Evolutionary conservation across 1,140 invertebrate species (phyloP).

Genomic region (Trichogramma pretiosum): DNA sequence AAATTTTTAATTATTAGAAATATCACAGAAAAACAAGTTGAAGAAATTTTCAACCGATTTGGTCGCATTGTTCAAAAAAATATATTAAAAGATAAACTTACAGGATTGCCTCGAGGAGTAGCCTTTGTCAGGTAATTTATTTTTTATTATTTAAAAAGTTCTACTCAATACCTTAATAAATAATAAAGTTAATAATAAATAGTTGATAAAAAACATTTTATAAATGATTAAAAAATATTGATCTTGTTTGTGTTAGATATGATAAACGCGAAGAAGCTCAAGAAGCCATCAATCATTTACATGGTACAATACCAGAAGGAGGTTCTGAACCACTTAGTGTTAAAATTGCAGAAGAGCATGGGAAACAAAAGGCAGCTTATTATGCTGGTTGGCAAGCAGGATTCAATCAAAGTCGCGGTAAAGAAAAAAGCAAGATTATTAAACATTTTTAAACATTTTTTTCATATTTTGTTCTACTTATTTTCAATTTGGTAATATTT

Average conservation of each 20-base stretch:
- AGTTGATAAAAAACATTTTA: conserved; percentile 5
- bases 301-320: conserved; percentile 77
- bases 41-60: conserved; percentile 76
- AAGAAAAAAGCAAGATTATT: conserved; percentile 21
- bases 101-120: conserved; percentile 75
- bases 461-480: too few species aligned
- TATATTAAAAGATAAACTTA: conserved; percentile 78
- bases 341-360: conserved; percentile 87
- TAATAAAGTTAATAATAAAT: too few species aligned
- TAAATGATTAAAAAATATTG: not conserved
- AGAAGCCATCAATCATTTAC: conserved; percentile 73
- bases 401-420: conserved; percentile 48
- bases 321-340: conserved; percentile 74
- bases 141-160: too few species aligned
- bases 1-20: conserved; percentile 45
- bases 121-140: conserved; percentile 78
- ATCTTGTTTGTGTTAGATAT: conserved; percentile 49
- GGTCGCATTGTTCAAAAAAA: conserved; percentile 85
- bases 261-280: conserved; percentile 80
- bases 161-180: too few species aligned
- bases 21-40: conserved; percentile 71
- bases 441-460: too few species aligned
- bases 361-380: conserved; percentile 74
- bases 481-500: conserved; percentile 5
- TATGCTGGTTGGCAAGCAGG: conserved; percentile 53